phyloP scores from a whole-genome alignment of 2,797 vertebrate species.

The Hoplostethus mediterraneus region DNA sequence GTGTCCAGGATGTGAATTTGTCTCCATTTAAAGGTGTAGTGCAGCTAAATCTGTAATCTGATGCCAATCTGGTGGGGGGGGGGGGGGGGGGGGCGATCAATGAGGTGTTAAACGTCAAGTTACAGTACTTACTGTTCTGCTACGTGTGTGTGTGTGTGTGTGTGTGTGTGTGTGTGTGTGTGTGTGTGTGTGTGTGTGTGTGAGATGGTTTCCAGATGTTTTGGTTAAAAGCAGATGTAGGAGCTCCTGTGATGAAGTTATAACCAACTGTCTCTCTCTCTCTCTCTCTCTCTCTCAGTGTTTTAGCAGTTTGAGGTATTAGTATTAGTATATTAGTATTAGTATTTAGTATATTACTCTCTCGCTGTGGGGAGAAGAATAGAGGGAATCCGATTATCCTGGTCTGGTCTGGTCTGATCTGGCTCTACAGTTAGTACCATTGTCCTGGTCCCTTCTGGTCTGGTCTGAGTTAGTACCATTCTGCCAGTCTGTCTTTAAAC shows the following conservation, averaged over 20 bases:
- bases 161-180: slow-evolving; percentile 11
- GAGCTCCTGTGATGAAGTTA: slow-evolving; percentile 46
- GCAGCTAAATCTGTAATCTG: neutral
- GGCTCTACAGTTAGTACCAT: too few relatives aligned
- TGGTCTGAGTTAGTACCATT: too few relatives aligned
- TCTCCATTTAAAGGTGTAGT: neutral
- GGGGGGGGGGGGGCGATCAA: neutral
- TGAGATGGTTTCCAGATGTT: slow-evolving; percentile 55
- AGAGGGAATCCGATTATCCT: too few relatives aligned
- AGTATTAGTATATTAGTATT: too few relatives aligned
- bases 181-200: slow-evolving; percentile 16
- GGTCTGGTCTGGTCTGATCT: too few relatives aligned
- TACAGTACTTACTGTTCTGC: slow-evolving; percentile 6
- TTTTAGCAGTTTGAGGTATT: too few relatives aligned
- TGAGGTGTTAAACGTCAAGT: slow-evolving; percentile 42
- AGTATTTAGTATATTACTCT: too few relatives aligned
- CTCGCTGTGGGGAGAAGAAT: too few relatives aligned
- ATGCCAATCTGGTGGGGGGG: too few relatives aligned
- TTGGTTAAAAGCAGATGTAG: slow-evolving; percentile 49
- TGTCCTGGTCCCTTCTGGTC: too few relatives aligned
- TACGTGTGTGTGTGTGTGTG: slow-evolving; percentile 16
- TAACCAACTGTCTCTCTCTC: slow-evolving; percentile 28
- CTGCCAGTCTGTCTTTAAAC: too few relatives aligned
- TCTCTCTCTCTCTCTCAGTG: too few relatives aligned
- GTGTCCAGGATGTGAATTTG: neutral